Evolutionary conservation across 2,888 invertebrate genomes (phyloP), one percentile per base, ranked within the genome.

Genomic region (Macropis europaea): DNA sequence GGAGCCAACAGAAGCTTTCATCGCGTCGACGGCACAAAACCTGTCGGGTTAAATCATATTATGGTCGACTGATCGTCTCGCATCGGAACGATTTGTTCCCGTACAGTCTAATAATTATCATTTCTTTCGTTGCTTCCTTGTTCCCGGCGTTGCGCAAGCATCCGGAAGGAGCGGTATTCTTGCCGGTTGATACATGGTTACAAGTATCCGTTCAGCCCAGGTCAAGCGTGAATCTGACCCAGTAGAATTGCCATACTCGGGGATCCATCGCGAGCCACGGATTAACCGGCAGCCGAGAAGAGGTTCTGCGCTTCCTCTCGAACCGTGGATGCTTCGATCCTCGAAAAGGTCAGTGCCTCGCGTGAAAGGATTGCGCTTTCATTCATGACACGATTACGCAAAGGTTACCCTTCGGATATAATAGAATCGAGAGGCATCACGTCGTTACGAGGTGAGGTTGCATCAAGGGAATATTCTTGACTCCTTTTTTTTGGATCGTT

Each of bases 171-270:
- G 72, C 74, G 64, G 63, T 53, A 61, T 70, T 72, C 76, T 73
- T 66, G 53, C 73, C 50, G 73, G 43, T 64, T 79, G 80, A 81
- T 81, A 73, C 76, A 81, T 63, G 74, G 70, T 73, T 81, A 78
- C 81, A 61, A 53, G 78, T 70, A 81, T 78, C 76, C 76, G 78
- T 76, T 81, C 76, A 32, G 56, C 66, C 63, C 71, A 72, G 81
- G 81, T 81, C 81, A 79, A 81, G 73, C 81, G 75, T 81, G 79
- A 81, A 81, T 81, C 75, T 81, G 79, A 81, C 81, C 81, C 47
- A 77, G 32, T 66, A 50, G 73, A 75, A 80, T 75, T 48, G 69
- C 64, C 28, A 54, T 40, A 45, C 36, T 48, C 60, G 47, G 48
- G 42, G 69, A 62, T 62, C 60, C 54, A 63, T 66, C 63, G 38